Evolutionary conservation across 2,113 vertebrate genomes (phyloP), one percentile per base, ranked within the genome.

Genomic region (Pseudorhombus dupliciocellatus): DNA sequence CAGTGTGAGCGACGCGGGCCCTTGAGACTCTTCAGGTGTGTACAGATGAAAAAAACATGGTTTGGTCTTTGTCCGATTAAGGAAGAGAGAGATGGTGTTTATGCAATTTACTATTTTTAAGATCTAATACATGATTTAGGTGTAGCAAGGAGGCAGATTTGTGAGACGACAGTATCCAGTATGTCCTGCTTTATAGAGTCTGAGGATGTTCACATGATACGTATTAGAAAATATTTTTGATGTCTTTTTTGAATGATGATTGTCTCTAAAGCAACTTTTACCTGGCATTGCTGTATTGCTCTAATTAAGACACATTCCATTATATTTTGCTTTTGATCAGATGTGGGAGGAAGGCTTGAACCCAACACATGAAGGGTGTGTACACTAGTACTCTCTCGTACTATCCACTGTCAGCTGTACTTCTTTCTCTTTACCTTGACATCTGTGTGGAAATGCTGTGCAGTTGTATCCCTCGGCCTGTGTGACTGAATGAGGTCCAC

Each of bases 41-140:
- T 87, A 88, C 85, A 89, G 84, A 70, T 10, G 46, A 73, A 56
- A 37, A 75, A 83, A 74, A 66, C 7, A 28, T 10, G 51, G 31
- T 79, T 66, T 66, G 75, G 56, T 68, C 59, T 86, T 78, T 79
- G 81, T 74, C 70, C 42, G 51, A 77, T 65, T n/a, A 50, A 73
- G 69, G 18, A 73, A 79, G 74, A 84, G 65, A 60, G 76, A 84
- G 76, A 70, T 79, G 78, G 78, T 79, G 85, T 91, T 88, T 91
- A 92, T 92, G 91, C 91, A 92, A 92, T 90, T 90, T 84, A 80
- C 77, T 88, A 83, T 87, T 89, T 89, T 79, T 82, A 66, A 80
- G 51, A 79, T 75, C 67, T 82, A 71, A 81, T 68, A 77, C 37
- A 54, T 79, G 73, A 85, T 70, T 85, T 84, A 52, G 69, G 76